Evolutionary conservation across 2,888 invertebrate species (phyloP), one percentile per base, ranked within the genome.

Genomic region (Mellilla xanthometata): DNA sequence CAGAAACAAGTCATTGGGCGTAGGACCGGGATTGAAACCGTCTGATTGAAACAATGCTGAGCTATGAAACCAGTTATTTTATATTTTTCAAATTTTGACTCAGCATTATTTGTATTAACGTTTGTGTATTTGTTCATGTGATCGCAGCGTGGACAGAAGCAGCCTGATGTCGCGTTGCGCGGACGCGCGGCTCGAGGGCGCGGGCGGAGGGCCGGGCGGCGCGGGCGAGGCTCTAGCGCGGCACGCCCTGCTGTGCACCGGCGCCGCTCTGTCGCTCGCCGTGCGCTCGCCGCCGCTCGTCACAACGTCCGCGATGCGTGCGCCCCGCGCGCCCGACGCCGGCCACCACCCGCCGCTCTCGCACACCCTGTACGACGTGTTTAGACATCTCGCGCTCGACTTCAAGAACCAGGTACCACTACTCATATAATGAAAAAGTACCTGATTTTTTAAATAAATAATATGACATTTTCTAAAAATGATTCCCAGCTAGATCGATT

Each of bases 151-250:
- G 19, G 28, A 31, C 24, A 45, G 10, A 32, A 22, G 19, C 23
- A 80, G 76, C 57, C 80, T 76, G 62, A 78, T 88, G 38, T 87
- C 88, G 7, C 66, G 68, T n/a, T 88, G 86, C 68, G 73, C 76
- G 58, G 87, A 88, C 68, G 77, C 79, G 7, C 92, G 97, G 30
- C 81, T 97, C 27, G 96, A 97, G 68, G 92, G 92, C 54, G 95
- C 96, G 0, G 93, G 96, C 7, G 95, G 96, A 61, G 92, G 93
- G 23, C 91, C 92, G 40, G 93, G 95, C 9, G 97, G 97, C 75
- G 93, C 96, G 11, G 97, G 97, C 75, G 93, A 95, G 31, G 91
- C 93, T 29, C 84, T 95, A 10, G 88, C 96, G 15, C 91, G 95
- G 48, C 92, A 94, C 65, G 90, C 95, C 54, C 91, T 94, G 33